Conservation (phyloP, 2,888 invertebrate genomes). For the Ormyrus rosae region DNA sequence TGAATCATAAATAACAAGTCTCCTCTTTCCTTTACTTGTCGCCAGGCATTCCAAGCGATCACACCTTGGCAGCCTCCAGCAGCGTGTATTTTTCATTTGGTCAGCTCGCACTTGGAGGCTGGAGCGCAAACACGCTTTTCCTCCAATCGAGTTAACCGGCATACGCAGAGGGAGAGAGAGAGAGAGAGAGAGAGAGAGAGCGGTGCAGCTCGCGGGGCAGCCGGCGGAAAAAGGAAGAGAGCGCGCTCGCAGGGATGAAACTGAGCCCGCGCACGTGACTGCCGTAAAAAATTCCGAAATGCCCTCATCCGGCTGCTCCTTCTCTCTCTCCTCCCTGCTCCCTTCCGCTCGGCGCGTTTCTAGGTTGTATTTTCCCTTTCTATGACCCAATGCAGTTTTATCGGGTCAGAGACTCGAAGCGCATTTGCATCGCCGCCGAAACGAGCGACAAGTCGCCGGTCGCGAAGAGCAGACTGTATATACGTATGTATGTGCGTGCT, state of each 20-base stretch:
- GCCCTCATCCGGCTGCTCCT: constrained; percentile 54
- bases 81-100: background rate
- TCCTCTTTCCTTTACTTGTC: no score
- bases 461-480: no score
- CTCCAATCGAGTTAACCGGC: constrained; percentile 22
- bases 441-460: constrained; percentile 5
- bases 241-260: background rate
- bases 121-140: constrained; percentile 12
- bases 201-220: no score
- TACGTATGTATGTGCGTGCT: no score
- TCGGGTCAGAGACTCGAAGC: constrained; percentile 65
- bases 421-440: constrained; percentile 67
- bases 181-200: background rate
- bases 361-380: constrained; percentile 73
- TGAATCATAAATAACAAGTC: no score
- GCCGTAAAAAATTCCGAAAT: constrained; percentile 68
- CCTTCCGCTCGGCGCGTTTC: constrained; percentile 47
- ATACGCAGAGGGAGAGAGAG: constrained; percentile 1
- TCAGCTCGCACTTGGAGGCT: background rate
- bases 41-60: no score
- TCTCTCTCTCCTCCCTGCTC: background rate
- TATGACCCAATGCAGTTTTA: constrained; percentile 72
- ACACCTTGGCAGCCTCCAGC: background rate
- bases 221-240: background rate
- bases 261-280: constrained; percentile 7